These are phyloP conservation scores for Sitta carolinensis DNA, from an alignment of 2,797 vertebrate species.

Conservation along the genomic window DNA sequence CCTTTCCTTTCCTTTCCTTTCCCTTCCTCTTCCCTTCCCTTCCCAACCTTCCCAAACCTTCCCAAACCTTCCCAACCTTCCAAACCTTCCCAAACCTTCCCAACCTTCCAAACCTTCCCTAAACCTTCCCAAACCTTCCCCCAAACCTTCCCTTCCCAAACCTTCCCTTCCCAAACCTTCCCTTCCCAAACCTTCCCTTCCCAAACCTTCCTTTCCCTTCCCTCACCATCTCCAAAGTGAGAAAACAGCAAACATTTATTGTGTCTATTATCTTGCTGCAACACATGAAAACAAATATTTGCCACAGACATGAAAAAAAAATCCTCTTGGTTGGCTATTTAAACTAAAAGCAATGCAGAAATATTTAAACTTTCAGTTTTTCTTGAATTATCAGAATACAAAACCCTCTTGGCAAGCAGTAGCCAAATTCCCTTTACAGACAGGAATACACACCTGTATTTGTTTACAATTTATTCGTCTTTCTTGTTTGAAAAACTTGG, in stretches of 20 bases:
- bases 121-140: too few species aligned
- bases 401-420: background rate
- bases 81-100: too few species aligned
- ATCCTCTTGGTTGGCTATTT: background rate
- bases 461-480: background rate
- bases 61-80: too few species aligned
- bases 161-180: too few species aligned
- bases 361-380: background rate
- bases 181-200: too few species aligned
- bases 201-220: too few species aligned
- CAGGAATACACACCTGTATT: background rate
- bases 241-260: background rate
- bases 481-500: background rate
- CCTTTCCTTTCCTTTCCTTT: background rate
- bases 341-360: background rate
- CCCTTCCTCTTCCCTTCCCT: background rate
- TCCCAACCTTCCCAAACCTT: too few species aligned
- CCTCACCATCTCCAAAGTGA: background rate
- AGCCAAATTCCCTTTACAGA: background rate
- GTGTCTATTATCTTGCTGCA: background rate
- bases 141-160: too few species aligned
- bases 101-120: too few species aligned
- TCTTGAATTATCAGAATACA: background rate
- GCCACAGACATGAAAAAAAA: background rate
- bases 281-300: background rate